A percentile compares a stretch with the other conserved stretches of the same genome.
Conservation (phyloP, 2,797 vertebrate species). For the Cuculus canorus region DNA sequence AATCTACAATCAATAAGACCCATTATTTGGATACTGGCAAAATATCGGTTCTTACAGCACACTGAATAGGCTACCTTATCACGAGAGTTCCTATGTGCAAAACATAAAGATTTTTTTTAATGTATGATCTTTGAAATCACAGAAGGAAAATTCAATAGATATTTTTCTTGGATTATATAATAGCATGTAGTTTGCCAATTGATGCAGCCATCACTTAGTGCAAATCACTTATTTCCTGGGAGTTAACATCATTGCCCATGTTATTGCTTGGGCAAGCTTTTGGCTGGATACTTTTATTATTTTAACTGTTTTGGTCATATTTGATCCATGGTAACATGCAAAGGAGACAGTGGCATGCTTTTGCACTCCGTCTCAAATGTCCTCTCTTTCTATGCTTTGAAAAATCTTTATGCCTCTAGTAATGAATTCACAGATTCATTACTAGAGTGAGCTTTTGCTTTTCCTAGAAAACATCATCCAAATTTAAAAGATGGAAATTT, state of each 20-base stretch:
- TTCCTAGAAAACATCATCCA: background rate
- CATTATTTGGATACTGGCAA: background rate
- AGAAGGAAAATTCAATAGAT: background rate
- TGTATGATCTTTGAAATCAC: background rate
- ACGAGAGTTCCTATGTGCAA: background rate
- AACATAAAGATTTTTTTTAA: background rate
- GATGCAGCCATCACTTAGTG: background rate
- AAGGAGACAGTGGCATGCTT: background rate
- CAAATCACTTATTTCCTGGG: background rate
- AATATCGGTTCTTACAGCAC: background rate
- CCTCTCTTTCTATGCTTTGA: background rate
- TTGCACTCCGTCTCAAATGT: background rate
- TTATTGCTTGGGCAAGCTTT: background rate
- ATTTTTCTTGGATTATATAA: background rate
- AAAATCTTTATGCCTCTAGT: background rate
- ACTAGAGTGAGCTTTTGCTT: background rate
- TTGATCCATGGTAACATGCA: background rate
- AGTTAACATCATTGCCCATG: background rate
- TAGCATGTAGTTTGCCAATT: background rate
- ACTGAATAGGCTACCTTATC: background rate
- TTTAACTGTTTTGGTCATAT: background rate
- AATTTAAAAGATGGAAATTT: background rate
- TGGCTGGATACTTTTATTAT: background rate
- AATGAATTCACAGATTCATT: background rate
- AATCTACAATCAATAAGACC: background rate